phyloP scores from a whole-genome alignment of 1,140 invertebrate genomes.

The Drosophila pruinosa region DNA sequence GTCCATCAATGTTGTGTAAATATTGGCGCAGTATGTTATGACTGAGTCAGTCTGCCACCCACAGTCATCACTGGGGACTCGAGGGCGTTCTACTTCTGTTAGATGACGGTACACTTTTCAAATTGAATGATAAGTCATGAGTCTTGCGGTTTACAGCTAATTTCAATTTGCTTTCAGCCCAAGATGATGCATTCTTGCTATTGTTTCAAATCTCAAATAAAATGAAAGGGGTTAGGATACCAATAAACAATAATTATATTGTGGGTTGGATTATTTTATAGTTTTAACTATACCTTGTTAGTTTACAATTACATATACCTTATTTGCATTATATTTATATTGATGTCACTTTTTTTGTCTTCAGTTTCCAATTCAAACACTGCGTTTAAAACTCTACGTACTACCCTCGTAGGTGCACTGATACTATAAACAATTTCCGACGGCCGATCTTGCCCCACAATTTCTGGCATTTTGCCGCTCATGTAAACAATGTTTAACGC shows the following conservation, averaged over 20 bases:
- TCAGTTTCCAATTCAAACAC: not conserved
- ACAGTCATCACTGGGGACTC: conserved; percentile 26
- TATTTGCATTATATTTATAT: too few species aligned
- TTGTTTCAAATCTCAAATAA: not conserved
- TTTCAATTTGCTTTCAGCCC: conserved; percentile 6
- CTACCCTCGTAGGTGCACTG: conserved; percentile 16
- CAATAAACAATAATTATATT: not conserved
- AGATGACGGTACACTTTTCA: conserved; percentile 3
- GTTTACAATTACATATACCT: too few species aligned
- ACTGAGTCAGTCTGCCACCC: conserved; percentile 29
- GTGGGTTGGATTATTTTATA: too few species aligned
- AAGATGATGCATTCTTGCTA: conserved; percentile 14
- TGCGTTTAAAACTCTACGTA: not conserved
- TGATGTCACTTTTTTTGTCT: too few species aligned
- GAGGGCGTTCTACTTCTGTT: conserved; percentile 13
- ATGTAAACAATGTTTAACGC: conserved; percentile 31
- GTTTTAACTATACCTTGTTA: too few species aligned
- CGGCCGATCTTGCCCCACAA: conserved; percentile 34
- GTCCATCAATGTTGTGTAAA: conserved; percentile 48
- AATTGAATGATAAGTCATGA: conserved; percentile 20
- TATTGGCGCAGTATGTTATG: conserved; percentile 42
- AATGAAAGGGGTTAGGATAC: not conserved
- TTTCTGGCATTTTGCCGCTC: conserved; percentile 26
- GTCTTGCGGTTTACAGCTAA: conserved; percentile 23
- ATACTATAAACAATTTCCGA: conserved; percentile 21